Percentiles rank a stretch among this genome's conserved stretches.
phyloP scores from a whole-genome alignment of 2,888 invertebrate genomes.

The Agrotis puta region DNA sequence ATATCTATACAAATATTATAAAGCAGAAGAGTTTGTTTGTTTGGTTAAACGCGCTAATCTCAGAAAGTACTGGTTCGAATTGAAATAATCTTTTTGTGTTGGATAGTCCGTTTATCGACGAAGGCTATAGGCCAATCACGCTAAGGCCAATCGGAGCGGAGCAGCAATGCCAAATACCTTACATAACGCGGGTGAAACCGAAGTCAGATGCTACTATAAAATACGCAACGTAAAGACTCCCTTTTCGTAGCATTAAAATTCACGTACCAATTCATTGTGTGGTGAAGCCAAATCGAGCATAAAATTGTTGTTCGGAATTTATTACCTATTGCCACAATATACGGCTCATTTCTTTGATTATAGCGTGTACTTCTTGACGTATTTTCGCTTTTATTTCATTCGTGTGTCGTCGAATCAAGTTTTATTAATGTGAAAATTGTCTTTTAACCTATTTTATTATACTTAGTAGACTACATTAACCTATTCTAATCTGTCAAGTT shows the following conservation, averaged over 20 bases:
- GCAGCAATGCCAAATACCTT: too few species aligned
- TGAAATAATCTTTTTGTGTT: too few species aligned
- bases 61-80: too few species aligned
- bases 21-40: not conserved
- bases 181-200: too few species aligned
- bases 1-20: not conserved
- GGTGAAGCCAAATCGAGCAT: conserved; percentile 68
- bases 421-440: conserved; percentile 3
- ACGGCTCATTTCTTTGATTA: conserved; percentile 44
- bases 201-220: not conserved
- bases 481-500: too few species aligned
- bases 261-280: conserved; percentile 67
- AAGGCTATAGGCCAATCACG: too few species aligned
- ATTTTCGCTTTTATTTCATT: conserved; percentile 10
- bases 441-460: not conserved
- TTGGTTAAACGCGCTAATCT: too few species aligned
- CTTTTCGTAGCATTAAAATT: conserved; percentile 65
- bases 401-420: not conserved
- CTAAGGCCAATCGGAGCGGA: too few species aligned
- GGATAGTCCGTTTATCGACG: too few species aligned
- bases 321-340: conserved; percentile 55
- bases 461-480: too few species aligned
- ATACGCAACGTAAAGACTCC: conserved; percentile 40
- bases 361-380: conserved; percentile 16
- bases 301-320: conserved; percentile 70